Evolutionary conservation across 2,888 invertebrate species (phyloP), one percentile per base, ranked within the genome.

Genomic region (Hypsopygia costalis): DNA sequence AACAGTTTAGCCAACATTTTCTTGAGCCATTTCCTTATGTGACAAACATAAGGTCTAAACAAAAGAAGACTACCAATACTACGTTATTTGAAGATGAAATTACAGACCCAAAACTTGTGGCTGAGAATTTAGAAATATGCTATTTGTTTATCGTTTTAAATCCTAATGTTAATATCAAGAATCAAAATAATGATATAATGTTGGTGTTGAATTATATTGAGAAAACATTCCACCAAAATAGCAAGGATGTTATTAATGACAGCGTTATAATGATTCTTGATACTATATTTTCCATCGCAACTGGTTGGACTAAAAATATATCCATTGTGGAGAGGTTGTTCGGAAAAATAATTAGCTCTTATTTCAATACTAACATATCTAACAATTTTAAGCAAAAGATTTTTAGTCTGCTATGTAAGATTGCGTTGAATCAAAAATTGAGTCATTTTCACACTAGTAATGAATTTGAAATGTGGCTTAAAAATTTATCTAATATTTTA

Each of bases 11-110:
- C 3, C 89, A 86, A 41, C 89, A 91, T 67, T 85, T 94, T 47
- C 69, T 94, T 1, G 66, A 63, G 25, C 75, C 81, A 35, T 92
- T 93, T 53, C 93, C 93, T 1, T 93, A 91, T 69, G 74, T 78
- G 3, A 89, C 90, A 44, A 82, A 78, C 48, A 66, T 75, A 33
- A 69, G 81, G 40, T 66, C 69, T 20, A 89, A 69, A 45, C 69
- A 71, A 41, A 59, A 58, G 43, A 67, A 52, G 51, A 55, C 49
- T 9, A 44, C 9, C 6, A 25, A 6, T 27, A 58, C 59, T 41
- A 52, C 60, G 40, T 47, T 52, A 35, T 57, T 67, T 56, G 79
- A 78, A 41, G 62, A 83, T 46, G 51, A 46, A 25, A 81, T 88
- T 38, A 78, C 70, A 46, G 88, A 87, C 48, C 64, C 71, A 7